These are phyloP conservation scores for Hemaris fuciformis DNA, from an alignment of 2,888 invertebrate genomes.

Conservation along the genomic window DNA sequence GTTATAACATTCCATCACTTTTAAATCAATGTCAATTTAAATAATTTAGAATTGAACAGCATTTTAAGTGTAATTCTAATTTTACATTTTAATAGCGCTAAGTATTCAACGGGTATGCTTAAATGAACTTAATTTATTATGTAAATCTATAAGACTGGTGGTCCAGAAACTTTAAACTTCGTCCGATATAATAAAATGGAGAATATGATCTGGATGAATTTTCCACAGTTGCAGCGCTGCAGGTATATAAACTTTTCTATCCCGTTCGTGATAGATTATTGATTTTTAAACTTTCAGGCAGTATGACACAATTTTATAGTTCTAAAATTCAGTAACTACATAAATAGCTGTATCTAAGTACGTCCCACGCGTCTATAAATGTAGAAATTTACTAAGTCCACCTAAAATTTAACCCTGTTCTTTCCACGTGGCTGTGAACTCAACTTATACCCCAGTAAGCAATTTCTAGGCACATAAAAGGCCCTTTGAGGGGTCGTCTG, in stretches of 20 bases:
- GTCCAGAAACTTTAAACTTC: too few species aligned
- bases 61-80: too few species aligned
- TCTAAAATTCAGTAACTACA: not conserved
- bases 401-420: not conserved
- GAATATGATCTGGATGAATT: not conserved
- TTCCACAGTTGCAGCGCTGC: not conserved
- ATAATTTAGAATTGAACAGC: too few species aligned
- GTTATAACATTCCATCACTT: too few species aligned
- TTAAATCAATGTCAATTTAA: too few species aligned
- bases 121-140: too few species aligned
- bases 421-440: constrained; percentile 14
- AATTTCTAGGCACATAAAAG: constrained; percentile 24
- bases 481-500: constrained; percentile 9
- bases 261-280: not conserved
- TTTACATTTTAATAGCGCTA: too few species aligned
- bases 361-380: not conserved
- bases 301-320: not conserved
- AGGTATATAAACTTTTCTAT: not conserved
- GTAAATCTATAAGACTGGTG: too few species aligned
- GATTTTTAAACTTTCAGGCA: not conserved
- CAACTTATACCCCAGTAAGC: constrained; percentile 25
- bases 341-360: not conserved
- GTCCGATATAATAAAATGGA: not conserved
- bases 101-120: too few species aligned
- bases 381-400: not conserved